Conservation (phyloP, 2,113 vertebrate genomes). For the Pavo muticus region DNA sequence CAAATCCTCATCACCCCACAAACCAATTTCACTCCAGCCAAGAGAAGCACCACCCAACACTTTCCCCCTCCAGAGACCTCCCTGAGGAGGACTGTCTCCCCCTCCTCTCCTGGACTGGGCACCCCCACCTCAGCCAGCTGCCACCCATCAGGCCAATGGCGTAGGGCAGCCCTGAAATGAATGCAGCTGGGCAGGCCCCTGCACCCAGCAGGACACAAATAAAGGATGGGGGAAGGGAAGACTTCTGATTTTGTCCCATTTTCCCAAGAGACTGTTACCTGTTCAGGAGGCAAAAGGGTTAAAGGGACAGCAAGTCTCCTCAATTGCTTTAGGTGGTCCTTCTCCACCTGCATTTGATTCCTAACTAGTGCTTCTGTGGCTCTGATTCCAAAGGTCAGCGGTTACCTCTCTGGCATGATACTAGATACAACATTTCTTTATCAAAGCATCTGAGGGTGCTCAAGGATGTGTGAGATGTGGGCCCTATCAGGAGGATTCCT, state of each 20-base stretch:
- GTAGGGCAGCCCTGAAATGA: fast-evolving
- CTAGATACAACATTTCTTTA: neutral
- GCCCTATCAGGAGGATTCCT: neutral
- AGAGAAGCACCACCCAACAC: fast-evolving
- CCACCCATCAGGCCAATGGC: neutral
- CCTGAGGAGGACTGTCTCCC: neutral
- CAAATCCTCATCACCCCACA: fast-evolving
- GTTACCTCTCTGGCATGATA: neutral
- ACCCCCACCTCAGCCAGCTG: neutral
- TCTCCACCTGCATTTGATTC: neutral
- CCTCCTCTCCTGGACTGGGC: fast-evolving
- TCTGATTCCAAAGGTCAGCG: fast-evolving
- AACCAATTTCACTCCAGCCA: fast-evolving
- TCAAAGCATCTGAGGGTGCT: neutral
- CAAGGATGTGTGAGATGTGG: fast-evolving
- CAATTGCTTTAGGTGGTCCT: neutral
- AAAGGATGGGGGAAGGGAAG: fast-evolving
- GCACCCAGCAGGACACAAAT: fast-evolving
- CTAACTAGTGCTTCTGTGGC: neutral
- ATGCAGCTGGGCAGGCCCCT: fast-evolving
- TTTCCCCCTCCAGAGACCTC: neutral
- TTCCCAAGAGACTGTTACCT: neutral
- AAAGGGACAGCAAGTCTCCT: neutral
- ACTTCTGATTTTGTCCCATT: fast-evolving
- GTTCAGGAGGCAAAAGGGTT: fast-evolving